Conservation (phyloP, 2,888 invertebrate genomes). For the Drosophila demipolita region DNA sequence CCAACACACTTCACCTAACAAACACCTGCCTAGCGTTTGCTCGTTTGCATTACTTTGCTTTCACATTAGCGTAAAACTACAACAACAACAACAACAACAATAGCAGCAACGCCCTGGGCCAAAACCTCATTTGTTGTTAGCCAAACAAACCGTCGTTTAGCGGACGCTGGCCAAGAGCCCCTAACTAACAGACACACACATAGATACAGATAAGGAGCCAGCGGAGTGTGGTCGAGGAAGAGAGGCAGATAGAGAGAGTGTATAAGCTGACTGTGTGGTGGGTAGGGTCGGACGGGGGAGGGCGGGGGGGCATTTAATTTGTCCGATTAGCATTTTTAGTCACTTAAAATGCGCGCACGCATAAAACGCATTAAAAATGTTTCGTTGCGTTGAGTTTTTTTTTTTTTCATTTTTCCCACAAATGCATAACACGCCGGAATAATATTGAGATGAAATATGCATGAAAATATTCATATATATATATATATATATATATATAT, state of each 20-base stretch:
- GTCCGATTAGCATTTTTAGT: slow-evolving; percentile 79
- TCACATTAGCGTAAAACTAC: slow-evolving; percentile 54
- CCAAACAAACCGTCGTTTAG: slow-evolving; percentile 76
- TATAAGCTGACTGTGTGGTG: no score
- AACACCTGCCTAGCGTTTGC: background rate
- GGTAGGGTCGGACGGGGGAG: background rate
- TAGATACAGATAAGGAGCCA: slow-evolving; percentile 7
- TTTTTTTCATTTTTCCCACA: slow-evolving; percentile 25
- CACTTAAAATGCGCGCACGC: slow-evolving; percentile 78
- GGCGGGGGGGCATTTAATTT: slow-evolving; percentile 67
- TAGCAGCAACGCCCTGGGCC: slow-evolving; percentile 28
- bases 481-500: slow-evolving; percentile 12
- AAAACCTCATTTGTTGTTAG: slow-evolving; percentile 49
- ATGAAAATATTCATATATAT: slow-evolving; percentile 47
- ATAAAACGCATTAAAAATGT: slow-evolving; percentile 80
- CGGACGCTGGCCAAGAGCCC: slow-evolving; percentile 42
- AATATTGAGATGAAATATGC: slow-evolving; percentile 60
- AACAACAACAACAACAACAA: slow-evolving; percentile 43
- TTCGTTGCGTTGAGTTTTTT: slow-evolving; percentile 33
- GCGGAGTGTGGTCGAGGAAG: background rate
- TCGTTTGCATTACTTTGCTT: slow-evolving; percentile 45
- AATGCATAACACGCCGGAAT: slow-evolving; percentile 48
- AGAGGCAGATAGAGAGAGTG: background rate
- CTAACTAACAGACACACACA: slow-evolving; percentile 4
- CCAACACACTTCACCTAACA: background rate